Percentiles rank a stretch among this genome's conserved stretches.
phyloP scores from a whole-genome alignment of 30 jellyfish, hydroid and myxozoan genomes.

The Cassiopea xamachana region DNA sequence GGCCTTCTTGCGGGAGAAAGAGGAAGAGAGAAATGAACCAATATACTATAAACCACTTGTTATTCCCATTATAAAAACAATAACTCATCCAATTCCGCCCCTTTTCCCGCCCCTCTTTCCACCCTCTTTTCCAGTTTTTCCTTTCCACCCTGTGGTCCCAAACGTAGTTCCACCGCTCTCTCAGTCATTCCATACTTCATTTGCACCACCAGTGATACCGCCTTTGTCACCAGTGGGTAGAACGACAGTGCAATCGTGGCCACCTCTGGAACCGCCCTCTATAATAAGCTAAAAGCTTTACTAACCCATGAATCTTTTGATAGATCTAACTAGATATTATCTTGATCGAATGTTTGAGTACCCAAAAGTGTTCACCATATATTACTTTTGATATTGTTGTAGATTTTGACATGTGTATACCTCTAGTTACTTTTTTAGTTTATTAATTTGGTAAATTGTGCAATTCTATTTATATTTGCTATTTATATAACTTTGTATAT shows the following conservation, averaged over 20 bases:
- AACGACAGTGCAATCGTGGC: background rate
- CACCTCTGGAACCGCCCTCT: slow-evolving; percentile 22
- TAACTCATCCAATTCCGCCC: slow-evolving; percentile 23
- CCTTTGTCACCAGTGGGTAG: slow-evolving; percentile 50
- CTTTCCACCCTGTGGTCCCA: background rate
- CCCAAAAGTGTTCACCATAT: slow-evolving; percentile 1
- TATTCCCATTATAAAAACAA: slow-evolving; percentile 62
- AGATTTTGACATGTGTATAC: background rate
- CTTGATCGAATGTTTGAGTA: slow-evolving; percentile 47
- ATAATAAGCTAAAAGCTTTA: background rate
- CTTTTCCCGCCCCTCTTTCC: slow-evolving; percentile 25
- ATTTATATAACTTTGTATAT: background rate
- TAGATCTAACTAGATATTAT: background rate
- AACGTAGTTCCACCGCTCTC: slow-evolving; percentile 32
- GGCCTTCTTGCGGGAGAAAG: slow-evolving; percentile 62
- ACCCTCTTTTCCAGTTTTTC: background rate
- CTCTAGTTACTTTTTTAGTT: background rate
- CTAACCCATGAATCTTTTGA: background rate
- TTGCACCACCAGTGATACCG: slow-evolving; percentile 42
- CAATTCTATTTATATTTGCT: background rate
- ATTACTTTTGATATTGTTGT: background rate
- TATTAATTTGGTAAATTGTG: background rate
- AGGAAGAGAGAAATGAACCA: slow-evolving; percentile 53
- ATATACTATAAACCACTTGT: slow-evolving; percentile 42
- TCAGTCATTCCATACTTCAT: slow-evolving; percentile 4